Base-by-base conservation (phyloP, 2,888 invertebrate genomes). In the Andrena marginata region DNA sequence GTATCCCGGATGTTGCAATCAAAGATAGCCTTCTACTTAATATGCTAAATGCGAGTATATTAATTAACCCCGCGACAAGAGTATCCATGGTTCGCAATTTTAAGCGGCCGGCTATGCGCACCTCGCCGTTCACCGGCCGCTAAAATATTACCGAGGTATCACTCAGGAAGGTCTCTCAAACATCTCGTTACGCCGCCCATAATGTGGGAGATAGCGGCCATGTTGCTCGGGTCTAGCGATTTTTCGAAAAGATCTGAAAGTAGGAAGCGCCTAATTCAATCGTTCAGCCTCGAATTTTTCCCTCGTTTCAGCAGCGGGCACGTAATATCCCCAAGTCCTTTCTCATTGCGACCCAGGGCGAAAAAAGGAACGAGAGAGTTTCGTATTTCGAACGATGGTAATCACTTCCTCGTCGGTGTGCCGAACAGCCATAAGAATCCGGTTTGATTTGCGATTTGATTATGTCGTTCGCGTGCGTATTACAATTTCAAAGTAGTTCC, bases 331-430 rank as follows among this genome's bases (percentile, higher is more conserved):
- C 26, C 29, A n/a, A 67, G 82, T 83, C 79, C 82, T 81, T 86
- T 86, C 85, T 69, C 80, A 65, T 73, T 78, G 83, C 73, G 70
- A 78, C 83, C 78, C 62, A 84, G 82, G 87, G 83, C 82, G 85
- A 75, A 80, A 86, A 86, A 86, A 87, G 82, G 74, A 82, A 80
- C 82, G 59, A 79, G 62, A 84, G 70, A 77, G 62, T 73, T 64
- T 67, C 62, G 84, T 73, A 80, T 75, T 82, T 80, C 75, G 64
- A 49, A 73, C 85, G 90, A 91, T 91, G 89, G 88, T 92, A 93
- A 92, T 91, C 87, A 89, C 91, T 93, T 93, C 92, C 93, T 92
- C 86, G 88, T 92, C 79, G 68, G 86, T 75, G 76, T 84, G 82
- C 82, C 74, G 81, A 78, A 72, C 84, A 82, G 84, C 82, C 81